A percentile compares a stretch with the other conserved stretches of the same genome.
Evolutionary conservation across 2,797 vertebrate genomes (phyloP).

Genomic region (Mionectes olivaceus): DNA sequence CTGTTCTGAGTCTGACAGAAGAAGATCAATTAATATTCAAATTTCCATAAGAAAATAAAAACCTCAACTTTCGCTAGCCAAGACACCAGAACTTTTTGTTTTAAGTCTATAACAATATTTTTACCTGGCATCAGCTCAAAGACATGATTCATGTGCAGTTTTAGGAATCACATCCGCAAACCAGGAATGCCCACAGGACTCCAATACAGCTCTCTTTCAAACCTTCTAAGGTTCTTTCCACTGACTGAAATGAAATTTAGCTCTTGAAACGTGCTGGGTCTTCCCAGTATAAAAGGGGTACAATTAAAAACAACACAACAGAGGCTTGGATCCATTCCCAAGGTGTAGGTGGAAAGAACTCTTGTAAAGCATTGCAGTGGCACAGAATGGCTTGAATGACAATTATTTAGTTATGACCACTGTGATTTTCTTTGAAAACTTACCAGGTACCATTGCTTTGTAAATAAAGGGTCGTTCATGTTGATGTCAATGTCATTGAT

Average conservation of each 20-base stretch:
- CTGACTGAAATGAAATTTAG: not conserved
- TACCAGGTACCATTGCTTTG: constrained; percentile 99
- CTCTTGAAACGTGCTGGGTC: not conserved
- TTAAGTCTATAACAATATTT: not conserved
- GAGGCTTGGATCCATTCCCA: not conserved
- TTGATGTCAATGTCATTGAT: constrained; percentile 93
- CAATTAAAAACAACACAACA: not conserved
- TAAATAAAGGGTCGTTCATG: constrained; percentile 96
- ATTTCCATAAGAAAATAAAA: not conserved
- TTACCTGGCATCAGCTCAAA: constrained; percentile 12
- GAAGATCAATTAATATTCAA: not conserved
- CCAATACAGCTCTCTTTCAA: not conserved
- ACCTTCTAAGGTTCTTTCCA: not conserved
- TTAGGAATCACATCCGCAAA: not conserved
- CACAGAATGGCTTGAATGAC: not conserved
- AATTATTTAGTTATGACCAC: not conserved
- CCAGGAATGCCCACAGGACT: not conserved
- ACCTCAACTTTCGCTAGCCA: not conserved
- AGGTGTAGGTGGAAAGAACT: not conserved
- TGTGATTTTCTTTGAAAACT: constrained; percentile 38
- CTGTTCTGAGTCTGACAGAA: not conserved
- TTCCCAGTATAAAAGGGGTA: not conserved
- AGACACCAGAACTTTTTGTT: not conserved
- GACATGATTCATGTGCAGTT: not conserved
- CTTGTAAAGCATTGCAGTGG: not conserved